Evolutionary conservation across 2,113 vertebrate genomes (phyloP), one percentile per base, ranked within the genome.

Genomic region (Cochlearius cochlearius): DNA sequence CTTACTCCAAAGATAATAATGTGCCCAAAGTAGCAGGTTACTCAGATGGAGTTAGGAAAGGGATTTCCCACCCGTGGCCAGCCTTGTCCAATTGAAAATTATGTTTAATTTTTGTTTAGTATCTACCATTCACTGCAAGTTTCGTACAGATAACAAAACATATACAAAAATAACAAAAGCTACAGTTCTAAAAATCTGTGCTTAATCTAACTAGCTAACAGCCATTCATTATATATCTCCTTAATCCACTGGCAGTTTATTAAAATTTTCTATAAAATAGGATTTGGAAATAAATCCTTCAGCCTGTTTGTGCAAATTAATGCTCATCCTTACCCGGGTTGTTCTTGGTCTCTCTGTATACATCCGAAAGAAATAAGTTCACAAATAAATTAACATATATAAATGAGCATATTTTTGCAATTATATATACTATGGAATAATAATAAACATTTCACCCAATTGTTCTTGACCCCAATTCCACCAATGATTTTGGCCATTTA

Each of bases 1-100:
- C 43, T 77, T 52, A n/a, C 34, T 72, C 41, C 34, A 39, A 56
- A 60, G 12, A 43, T 16, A 30, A 26, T 39, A 43, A 60, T 11
- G 11, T 50, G 10, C 18, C n/a, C 22, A 34, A 59, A 84, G 15
- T 18, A 60, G 5, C 5, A 77, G 27, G 20, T 63, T 45, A n/a
- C 36, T 8, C 39, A 26, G 26, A 38, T 11, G 7, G 15, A 34
- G 13, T 74, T 17, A 27, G 39, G 41, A 72, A 43, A 38, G 11
- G 5, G 6, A 3, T 59, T 59, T 89, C 21, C 49, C 32, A 68
- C 0, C 15, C 4, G 1, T 45, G 16, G 17, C 2, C 8, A 27
- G 19, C 6, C 2, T 3, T 32, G 60, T 16, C 27, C 39, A n/a
- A 7, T 19, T 50, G 9, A 82, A 89, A 78, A 78, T 10, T 2